Evolutionary conservation across 1,140 invertebrate species (phyloP).

Genomic region (Drosophila erecta): DNA sequence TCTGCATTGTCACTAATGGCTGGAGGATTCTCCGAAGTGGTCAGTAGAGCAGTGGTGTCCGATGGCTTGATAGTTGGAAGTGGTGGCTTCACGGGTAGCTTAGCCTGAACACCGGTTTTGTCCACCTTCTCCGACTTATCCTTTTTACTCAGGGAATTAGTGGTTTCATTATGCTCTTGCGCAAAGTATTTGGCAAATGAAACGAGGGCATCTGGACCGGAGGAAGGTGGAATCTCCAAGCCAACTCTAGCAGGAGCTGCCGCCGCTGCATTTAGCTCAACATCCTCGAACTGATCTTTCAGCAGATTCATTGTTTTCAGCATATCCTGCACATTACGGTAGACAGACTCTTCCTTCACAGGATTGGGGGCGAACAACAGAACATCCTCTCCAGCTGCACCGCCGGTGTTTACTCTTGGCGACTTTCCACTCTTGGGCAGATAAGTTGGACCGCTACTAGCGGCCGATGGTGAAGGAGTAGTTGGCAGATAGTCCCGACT

Average conservation of each 20-base stretch:
- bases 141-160: conserved; percentile 50
- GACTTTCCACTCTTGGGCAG: conserved; percentile 60
- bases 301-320: conserved; percentile 84
- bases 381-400: conserved; percentile 58
- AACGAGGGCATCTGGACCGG: conserved; percentile 90
- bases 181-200: conserved; percentile 92
- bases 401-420: conserved; percentile 49
- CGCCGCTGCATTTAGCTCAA: conserved; percentile 52
- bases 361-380: conserved; percentile 72
- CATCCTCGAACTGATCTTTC: conserved; percentile 73
- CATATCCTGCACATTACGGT: conserved; percentile 85
- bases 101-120: conserved; percentile 48
- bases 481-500: conserved; percentile 68
- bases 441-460: conserved; percentile 77
- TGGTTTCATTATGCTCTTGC: conserved; percentile 87
- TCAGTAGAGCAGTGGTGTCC: conserved; percentile 63
- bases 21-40: conserved; percentile 59
- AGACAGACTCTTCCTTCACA: conserved; percentile 70
- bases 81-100: conserved; percentile 53
- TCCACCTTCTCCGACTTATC: conserved; percentile 53
- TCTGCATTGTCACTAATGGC: conserved; percentile 71
- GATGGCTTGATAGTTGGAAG: conserved; percentile 57
- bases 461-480: conserved; percentile 57
- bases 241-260: conserved; percentile 85
- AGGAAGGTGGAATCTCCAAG: conserved; percentile 88